A percentile compares a stretch with the other conserved stretches of the same genome.
phyloP scores from a whole-genome alignment of 2,888 invertebrate genomes.

The Blera fallax region DNA sequence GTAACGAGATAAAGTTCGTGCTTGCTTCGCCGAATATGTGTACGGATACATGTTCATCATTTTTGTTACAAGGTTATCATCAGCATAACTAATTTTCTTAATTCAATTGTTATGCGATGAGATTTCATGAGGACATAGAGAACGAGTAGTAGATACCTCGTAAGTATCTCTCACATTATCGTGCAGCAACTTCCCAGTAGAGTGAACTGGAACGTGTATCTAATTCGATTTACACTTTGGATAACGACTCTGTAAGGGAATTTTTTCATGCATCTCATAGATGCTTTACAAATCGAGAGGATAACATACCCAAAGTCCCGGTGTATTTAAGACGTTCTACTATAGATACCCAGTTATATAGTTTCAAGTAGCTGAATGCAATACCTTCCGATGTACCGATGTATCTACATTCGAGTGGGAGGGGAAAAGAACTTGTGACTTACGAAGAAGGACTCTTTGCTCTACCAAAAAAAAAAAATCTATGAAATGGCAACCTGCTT shows the following conservation, averaged over 20 bases:
- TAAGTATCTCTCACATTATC: neutral
- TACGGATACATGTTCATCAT: neutral
- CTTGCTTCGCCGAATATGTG: neutral
- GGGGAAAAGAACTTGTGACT: neutral
- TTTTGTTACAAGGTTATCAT: slow-evolving; percentile 47
- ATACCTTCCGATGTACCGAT: neutral
- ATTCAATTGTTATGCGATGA: slow-evolving; percentile 37
- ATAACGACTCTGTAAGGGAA: slow-evolving; percentile 29
- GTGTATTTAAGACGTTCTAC: slow-evolving; percentile 3
- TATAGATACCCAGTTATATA: neutral
- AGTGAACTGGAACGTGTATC: slow-evolving; percentile 11
- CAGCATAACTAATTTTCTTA: slow-evolving; percentile 50
- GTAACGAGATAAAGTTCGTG: slow-evolving; percentile 10
- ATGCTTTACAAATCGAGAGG: slow-evolving; percentile 34
- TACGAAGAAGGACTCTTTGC: neutral
- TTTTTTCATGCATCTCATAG: slow-evolving; percentile 53
- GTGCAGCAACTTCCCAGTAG: neutral
- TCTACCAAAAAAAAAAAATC: neutral
- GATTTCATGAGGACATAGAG: neutral
- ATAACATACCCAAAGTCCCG: slow-evolving; percentile 32
- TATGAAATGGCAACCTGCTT: neutral
- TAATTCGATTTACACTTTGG: slow-evolving; percentile 58
- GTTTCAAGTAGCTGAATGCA: neutral
- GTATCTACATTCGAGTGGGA: neutral
- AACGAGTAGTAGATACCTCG: no score